phyloP scores from a whole-genome alignment of 2,797 vertebrate genomes.

The Presbytis comata region DNA sequence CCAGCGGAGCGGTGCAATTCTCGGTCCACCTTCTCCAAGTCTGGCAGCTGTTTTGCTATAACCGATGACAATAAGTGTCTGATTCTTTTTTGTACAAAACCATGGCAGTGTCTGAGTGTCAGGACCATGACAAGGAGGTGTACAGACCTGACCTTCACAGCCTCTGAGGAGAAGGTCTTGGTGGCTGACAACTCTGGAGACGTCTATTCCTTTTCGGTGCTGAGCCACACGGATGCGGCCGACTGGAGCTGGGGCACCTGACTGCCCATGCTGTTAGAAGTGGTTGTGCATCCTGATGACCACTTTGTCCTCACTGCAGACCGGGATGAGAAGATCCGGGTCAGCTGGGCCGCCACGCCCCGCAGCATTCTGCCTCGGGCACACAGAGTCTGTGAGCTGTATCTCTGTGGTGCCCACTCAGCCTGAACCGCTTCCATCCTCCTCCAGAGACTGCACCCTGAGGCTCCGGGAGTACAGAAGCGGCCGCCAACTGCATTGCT shows the following conservation, averaged over 20 bases:
- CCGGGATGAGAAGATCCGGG: conserved; percentile 97
- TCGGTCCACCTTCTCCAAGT: conserved; percentile 88
- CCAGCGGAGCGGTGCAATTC: conserved; percentile 87
- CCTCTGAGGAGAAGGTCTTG: conserved; percentile 88
- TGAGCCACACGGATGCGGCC: conserved; percentile 85
- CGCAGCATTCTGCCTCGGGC: conserved; percentile 92
- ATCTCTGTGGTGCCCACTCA: too few relatives aligned
- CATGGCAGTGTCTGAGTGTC: conserved; percentile 91
- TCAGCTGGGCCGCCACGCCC: conserved; percentile 89
- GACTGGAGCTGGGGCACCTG: conserved; percentile 92
- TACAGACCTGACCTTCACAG: conserved; percentile 83
- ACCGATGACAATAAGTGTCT: conserved; percentile 93
- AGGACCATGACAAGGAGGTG: conserved; percentile 80
- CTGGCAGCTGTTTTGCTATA: conserved; percentile 90
- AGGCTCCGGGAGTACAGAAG: conserved; percentile 92
- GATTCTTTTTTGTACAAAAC: conserved; percentile 88
- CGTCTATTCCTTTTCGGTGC: conserved; percentile 90
- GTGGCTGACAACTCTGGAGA: conserved; percentile 96
- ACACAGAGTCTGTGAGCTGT: conserved; percentile 77
- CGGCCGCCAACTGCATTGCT: conserved; percentile 88
- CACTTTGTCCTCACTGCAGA: conserved; percentile 92
- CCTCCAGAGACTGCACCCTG: conserved; percentile 89
- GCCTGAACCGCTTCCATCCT: too few relatives aligned
- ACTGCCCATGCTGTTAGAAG: conserved; percentile 90
- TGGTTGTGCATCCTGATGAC: conserved; percentile 89